phyloP scores from a whole-genome alignment of 2,888 invertebrate species.

The Papilio protenor region DNA sequence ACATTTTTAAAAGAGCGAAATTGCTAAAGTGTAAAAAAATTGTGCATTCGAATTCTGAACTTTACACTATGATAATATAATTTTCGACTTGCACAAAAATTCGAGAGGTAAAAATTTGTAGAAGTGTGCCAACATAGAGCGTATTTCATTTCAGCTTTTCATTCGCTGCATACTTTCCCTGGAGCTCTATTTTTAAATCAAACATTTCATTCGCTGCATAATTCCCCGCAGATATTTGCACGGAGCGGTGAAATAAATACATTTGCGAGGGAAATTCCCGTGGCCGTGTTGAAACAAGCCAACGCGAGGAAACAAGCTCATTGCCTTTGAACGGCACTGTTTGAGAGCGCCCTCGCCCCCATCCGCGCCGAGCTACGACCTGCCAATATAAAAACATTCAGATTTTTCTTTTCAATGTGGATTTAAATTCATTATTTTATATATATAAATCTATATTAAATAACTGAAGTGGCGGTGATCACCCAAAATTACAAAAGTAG shows the following conservation, averaged over 20 bases:
- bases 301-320: constrained; percentile 29
- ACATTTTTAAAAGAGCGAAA: neutral
- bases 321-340: constrained; percentile 33
- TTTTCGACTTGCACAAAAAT: constrained; percentile 9
- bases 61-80: neutral
- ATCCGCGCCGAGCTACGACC: neutral
- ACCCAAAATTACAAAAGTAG: neutral
- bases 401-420: constrained; percentile 6
- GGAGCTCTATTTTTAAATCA: constrained; percentile 31
- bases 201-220: constrained; percentile 32
- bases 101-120: constrained; percentile 5
- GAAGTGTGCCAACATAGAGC: constrained; percentile 20
- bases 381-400: constrained; percentile 3
- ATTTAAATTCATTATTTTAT: neutral
- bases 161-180: constrained; percentile 4
- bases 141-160: constrained; percentile 18
- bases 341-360: constrained; percentile 16
- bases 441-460: neutral
- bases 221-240: constrained; percentile 38
- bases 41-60: neutral
- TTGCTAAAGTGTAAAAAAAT: neutral
- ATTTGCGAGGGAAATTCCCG: constrained; percentile 24
- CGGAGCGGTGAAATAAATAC: constrained; percentile 30
- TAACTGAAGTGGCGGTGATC: no score
- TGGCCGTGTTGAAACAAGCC: constrained; percentile 14